Percentiles rank a stretch among this genome's conserved stretches.
phyloP scores from a whole-genome alignment of 2,888 invertebrate species.

The Pachydiplax longipennis region DNA sequence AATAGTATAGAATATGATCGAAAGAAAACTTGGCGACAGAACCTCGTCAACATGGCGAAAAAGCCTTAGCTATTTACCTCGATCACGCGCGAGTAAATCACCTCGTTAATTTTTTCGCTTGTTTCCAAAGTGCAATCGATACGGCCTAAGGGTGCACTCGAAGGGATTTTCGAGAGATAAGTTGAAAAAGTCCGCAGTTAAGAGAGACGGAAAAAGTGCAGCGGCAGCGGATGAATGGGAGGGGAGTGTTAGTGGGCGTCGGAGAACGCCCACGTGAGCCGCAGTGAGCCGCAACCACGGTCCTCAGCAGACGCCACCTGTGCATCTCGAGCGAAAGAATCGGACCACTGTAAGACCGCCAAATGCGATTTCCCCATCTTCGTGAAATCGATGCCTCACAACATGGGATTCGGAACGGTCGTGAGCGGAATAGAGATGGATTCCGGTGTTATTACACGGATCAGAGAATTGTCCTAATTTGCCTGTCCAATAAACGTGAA shows the following conservation, averaged over 20 bases:
- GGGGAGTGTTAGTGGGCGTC: background rate
- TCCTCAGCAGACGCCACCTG: slow-evolving; percentile 13
- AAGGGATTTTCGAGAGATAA: background rate
- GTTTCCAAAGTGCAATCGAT: background rate
- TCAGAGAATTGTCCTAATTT: no score
- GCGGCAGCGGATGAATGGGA: background rate
- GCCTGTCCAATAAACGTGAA: no score
- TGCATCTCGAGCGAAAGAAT: background rate
- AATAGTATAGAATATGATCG: no score
- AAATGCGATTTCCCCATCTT: no score
- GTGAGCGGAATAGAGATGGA: no score
- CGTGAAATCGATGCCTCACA: no score
- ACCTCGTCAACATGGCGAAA: no score
- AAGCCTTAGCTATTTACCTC: no score
- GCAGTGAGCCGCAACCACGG: background rate
- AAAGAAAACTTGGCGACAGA: no score
- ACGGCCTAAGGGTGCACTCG: background rate
- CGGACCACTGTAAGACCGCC: background rate
- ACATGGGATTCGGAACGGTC: no score
- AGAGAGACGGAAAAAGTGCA: background rate
- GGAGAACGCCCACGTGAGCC: slow-evolving; percentile 16
- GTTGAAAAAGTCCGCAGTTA: background rate
- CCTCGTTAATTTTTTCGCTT: background rate
- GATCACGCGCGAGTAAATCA: no score
- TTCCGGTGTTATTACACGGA: no score